Evolutionary conservation across 2,113 vertebrate species (phyloP).

Genomic region (Phocoena sinus): DNA sequence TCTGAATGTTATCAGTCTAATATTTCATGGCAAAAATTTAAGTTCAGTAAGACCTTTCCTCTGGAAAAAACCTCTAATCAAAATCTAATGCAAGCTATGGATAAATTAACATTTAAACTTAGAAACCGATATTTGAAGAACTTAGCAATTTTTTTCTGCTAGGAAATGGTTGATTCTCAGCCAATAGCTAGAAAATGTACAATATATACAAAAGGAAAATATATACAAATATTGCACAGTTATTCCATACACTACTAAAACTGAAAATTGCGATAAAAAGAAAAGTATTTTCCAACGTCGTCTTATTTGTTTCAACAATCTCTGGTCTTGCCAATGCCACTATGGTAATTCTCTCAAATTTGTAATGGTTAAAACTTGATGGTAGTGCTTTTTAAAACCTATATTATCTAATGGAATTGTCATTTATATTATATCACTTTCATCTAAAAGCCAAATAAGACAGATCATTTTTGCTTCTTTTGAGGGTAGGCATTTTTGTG

Average conservation of each 20-base stretch:
- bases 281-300: background rate
- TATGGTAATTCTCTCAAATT: conserved; percentile 38
- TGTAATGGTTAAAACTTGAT: conserved; percentile 17
- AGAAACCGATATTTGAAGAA: background rate
- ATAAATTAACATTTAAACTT: conserved; percentile 25
- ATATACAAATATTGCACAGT: background rate
- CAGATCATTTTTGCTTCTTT: conserved; percentile 40
- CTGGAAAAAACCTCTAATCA: background rate
- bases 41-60: background rate
- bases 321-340: conserved; percentile 45
- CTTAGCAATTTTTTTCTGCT: background rate
- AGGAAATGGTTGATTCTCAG: background rate
- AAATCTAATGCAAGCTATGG: background rate
- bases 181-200: background rate
- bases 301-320: conserved; percentile 7
- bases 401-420: conserved; percentile 44
- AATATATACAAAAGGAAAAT: background rate
- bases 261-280: conserved; percentile 6
- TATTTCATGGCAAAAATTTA: background rate
- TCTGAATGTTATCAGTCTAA: background rate
- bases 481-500: conserved; percentile 15
- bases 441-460: conserved; percentile 49
- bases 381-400: background rate
- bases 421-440: conserved; percentile 41
- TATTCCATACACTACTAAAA: background rate